Conservation (phyloP, 2,113 vertebrate species). For the Prochilodus magdalenae region DNA sequence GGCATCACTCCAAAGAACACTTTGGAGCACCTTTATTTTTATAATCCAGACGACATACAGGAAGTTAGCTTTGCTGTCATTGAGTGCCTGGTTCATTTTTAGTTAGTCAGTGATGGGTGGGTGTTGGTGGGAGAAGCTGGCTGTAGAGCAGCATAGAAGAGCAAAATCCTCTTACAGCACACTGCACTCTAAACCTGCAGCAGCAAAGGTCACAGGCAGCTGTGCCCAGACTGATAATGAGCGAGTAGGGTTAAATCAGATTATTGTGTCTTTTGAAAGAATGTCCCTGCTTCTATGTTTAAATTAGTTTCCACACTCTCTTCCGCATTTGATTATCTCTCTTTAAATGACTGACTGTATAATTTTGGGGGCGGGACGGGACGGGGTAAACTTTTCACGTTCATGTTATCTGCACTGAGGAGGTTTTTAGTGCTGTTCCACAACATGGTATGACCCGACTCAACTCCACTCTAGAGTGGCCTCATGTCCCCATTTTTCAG, state of each 20-base stretch:
- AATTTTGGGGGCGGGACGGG: too few species aligned
- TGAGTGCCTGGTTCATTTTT: not conserved
- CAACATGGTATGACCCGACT: too few species aligned
- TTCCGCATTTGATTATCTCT: too few species aligned
- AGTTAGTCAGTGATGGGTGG: not conserved
- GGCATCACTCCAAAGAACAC: not conserved
- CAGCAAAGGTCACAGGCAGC: constrained; percentile 13
- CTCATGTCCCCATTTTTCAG: too few species aligned
- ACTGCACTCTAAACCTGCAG: constrained; percentile 9
- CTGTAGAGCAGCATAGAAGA: constrained; percentile 4
- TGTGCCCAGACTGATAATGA: constrained; percentile 16
- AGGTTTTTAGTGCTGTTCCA: too few species aligned
- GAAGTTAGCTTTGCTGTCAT: not conserved
- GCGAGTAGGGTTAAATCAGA: constrained; percentile 21
- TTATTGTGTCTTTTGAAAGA: not conserved
- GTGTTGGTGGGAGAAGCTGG: constrained; percentile 14
- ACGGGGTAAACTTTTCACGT: too few species aligned
- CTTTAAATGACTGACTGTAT: too few species aligned
- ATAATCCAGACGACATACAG: not conserved
- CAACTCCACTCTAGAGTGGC: too few species aligned
- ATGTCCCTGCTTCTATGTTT: too few species aligned
- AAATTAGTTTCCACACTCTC: too few species aligned
- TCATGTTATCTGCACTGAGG: too few species aligned
- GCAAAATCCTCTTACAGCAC: not conserved
- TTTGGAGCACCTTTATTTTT: not conserved